A percentile compares a stretch with the other conserved stretches of the same genome.
phyloP scores from a whole-genome alignment of 2,797 vertebrate genomes.

The Tolypeutes matacus region DNA sequence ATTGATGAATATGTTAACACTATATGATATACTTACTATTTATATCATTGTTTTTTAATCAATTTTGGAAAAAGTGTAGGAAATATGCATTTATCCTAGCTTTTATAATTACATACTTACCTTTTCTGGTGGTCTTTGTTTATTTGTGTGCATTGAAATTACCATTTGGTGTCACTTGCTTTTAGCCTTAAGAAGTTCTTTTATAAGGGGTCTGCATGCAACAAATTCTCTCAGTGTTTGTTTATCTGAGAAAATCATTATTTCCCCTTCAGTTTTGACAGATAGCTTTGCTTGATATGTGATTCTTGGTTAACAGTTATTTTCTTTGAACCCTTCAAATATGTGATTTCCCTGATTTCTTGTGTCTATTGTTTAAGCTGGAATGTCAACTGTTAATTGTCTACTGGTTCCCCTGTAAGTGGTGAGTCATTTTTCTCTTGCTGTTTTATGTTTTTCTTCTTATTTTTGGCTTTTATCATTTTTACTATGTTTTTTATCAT shows the following conservation, averaged over 20 bases:
- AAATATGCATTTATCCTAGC: neutral
- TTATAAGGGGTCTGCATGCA: neutral
- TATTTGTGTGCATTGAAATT: neutral
- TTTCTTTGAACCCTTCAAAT: neutral
- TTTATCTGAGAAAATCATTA: neutral
- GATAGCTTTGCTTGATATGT: neutral
- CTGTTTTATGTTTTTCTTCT: neutral
- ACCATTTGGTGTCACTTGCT: neutral
- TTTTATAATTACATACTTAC: neutral
- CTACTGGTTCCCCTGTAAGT: neutral
- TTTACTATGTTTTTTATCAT: neutral
- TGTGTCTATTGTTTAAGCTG: neutral
- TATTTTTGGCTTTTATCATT: neutral
- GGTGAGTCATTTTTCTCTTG: neutral
- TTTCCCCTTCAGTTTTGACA: neutral
- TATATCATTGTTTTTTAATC: neutral
- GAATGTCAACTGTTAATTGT: neutral
- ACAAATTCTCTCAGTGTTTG: neutral
- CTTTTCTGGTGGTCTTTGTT: too few species aligned
- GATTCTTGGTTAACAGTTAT: neutral
- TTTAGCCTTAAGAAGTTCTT: neutral
- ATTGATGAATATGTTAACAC: neutral
- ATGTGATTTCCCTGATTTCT: neutral
- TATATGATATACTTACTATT: neutral
- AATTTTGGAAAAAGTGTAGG: neutral